phyloP scores from a whole-genome alignment of 2,113 vertebrate species.

The Corythornis vintsioides region DNA sequence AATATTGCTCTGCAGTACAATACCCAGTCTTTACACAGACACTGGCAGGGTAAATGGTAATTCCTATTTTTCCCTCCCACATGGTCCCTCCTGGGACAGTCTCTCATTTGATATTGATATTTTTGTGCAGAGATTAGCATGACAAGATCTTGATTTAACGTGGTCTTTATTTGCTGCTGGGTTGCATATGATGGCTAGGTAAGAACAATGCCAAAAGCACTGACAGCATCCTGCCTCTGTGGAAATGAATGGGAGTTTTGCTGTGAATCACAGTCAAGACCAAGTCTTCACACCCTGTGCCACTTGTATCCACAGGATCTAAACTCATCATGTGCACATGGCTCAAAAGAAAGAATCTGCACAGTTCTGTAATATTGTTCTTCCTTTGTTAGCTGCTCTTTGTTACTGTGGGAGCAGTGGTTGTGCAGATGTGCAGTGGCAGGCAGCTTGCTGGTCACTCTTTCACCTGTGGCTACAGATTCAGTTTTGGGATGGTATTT shows the following conservation, averaged over 20 bases:
- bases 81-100: background rate
- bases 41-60: background rate
- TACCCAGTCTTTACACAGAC: background rate
- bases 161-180: background rate
- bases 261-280: background rate
- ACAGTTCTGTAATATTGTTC: background rate
- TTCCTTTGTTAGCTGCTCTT: background rate
- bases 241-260: slow-evolving; percentile 3
- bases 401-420: slow-evolving; percentile 21
- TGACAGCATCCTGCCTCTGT: background rate
- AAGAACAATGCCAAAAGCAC: background rate
- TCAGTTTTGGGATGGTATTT: slow-evolving; percentile 20
- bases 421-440: slow-evolving; percentile 1
- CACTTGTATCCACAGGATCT: background rate
- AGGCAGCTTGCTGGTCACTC: background rate
- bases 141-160: slow-evolving; percentile 9
- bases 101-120: background rate
- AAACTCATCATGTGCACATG: background rate
- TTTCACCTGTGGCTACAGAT: slow-evolving; percentile 27
- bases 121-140: background rate
- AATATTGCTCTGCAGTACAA: background rate
- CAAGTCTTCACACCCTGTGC: background rate
- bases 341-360: background rate
- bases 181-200: background rate
- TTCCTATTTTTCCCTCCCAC: background rate